Base-by-base conservation (phyloP, 2,797 vertebrate species). In the Sebastes itinus region DNA sequence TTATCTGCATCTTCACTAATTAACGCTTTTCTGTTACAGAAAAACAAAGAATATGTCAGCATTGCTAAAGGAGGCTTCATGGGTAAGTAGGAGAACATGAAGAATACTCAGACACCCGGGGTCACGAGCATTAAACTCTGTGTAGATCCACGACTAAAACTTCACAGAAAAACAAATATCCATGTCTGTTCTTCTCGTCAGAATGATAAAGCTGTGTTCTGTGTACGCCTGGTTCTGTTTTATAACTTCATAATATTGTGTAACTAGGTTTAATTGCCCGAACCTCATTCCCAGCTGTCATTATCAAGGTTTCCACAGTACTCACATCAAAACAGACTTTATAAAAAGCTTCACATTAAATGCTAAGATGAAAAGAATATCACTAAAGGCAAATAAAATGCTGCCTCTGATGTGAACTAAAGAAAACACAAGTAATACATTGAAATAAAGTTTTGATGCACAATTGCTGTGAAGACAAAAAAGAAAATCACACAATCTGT, bases 21-120 rank as follows among this genome's bases (percentile, higher is more conserved):
- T 12, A 1, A 65, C 7, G 4, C 2, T 2, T 70, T 91, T 94
- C 76, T 88, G 6, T 96, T 95, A 55, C 95, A 99, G 99, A 99
- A 99, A 98, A 99, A 97, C 92, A 99, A 99, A 95, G 99, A 99
- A 84, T 99, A 97, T 8, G 97, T 99, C 89, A 99, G 99, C 95
- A 99, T 99, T 82, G 97, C 98, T 76, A 99, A 97, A 95, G 99
- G 99, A 86, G 99, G 99, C 67, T 99, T 99, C 90, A 99, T 99
- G 98, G 98, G 99, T 99, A 93, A 97, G 97, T 84, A 74, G 46
- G 4, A 2, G 25, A 81, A 25, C 35, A 1, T 66, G 23, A 32
- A 38, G 13, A 63, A 70, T n/a, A 20, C 4, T 32, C 0, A 46
- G 9, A 65, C 23, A 12, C 5, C 0, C 7, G 3, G 23, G 3